Evolutionary conservation across 2,113 vertebrate genomes (phyloP).

Genomic region (Engystomops pustulosus): DNA sequence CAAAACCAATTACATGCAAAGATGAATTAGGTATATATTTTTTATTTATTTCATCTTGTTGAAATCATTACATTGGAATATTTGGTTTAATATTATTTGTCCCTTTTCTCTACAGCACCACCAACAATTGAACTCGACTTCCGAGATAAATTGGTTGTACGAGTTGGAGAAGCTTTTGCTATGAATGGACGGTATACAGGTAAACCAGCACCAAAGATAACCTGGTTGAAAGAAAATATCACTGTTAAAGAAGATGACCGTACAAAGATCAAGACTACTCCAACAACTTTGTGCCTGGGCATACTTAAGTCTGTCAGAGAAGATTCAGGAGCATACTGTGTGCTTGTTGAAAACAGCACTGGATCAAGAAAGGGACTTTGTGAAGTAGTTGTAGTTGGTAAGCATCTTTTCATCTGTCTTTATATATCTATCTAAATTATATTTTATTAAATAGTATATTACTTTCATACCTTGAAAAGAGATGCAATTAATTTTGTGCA

Average conservation of each 20-base stretch:
- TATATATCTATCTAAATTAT: background rate
- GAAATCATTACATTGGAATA: conserved; percentile 50
- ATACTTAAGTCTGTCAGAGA: conserved; percentile 86
- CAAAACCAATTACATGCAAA: conserved; percentile 95
- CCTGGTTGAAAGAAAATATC: conserved; percentile 87
- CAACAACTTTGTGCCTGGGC: conserved; percentile 84
- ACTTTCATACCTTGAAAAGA: background rate
- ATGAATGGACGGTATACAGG: conserved; percentile 90
- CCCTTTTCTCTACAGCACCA: conserved; percentile 77
- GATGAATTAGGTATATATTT: conserved; percentile 88
- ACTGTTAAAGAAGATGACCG: conserved; percentile 87
- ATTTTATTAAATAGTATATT: background rate
- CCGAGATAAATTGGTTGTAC: conserved; percentile 89
- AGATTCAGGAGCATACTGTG: conserved; percentile 92
- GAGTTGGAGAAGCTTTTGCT: conserved; percentile 91
- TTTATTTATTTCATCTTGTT: conserved; percentile 42
- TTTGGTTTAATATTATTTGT: conserved; percentile 55
- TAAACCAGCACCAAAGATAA: conserved; percentile 90
- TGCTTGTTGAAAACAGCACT: conserved; percentile 91
- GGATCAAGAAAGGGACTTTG: conserved; percentile 92
- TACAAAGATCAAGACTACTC: conserved; percentile 85
- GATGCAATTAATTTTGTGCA: too few relatives aligned
- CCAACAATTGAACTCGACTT: conserved; percentile 95
- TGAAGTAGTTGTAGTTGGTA: conserved; percentile 92
- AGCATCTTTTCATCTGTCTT: conserved; percentile 59